These are phyloP conservation scores for Myiotriccus ornatus DNA, from an alignment of 2,797 vertebrate genomes.

Conservation along the genomic window DNA sequence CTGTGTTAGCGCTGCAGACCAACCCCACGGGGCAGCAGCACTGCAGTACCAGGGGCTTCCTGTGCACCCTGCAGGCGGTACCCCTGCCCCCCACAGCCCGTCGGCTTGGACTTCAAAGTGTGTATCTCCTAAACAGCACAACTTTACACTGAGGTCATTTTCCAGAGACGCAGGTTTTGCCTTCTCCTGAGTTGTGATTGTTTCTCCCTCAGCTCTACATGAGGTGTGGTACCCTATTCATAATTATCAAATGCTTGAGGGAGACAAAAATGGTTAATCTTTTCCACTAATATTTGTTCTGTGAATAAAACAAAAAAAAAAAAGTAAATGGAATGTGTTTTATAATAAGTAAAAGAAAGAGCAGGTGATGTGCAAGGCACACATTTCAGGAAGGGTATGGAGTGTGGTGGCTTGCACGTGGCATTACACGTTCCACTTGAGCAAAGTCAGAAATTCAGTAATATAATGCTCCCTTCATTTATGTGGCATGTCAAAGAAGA, in stretches of 20 bases:
- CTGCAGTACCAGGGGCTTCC: rapidly evolving
- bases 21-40: neutral
- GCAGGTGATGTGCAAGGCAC: neutral
- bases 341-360: neutral
- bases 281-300: neutral
- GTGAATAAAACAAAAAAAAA: neutral
- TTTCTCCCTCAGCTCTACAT: neutral
- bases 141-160: neutral
- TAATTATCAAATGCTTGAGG: neutral
- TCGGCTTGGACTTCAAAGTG: neutral
- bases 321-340: neutral
- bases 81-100: neutral
- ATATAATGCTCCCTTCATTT: neutral
- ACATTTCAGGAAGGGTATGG: neutral
- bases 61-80: neutral
- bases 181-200: neutral
- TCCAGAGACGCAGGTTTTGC: neutral
- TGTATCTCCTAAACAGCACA: rapidly evolving
- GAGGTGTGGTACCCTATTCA: neutral
- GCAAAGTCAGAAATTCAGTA: neutral
- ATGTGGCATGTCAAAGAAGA: neutral
- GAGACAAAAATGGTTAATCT: neutral
- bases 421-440: neutral
- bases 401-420: neutral
- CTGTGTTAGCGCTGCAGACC: neutral